Evolutionary conservation across 2,888 invertebrate genomes (phyloP).

Genomic region (Limnephilus auricula): DNA sequence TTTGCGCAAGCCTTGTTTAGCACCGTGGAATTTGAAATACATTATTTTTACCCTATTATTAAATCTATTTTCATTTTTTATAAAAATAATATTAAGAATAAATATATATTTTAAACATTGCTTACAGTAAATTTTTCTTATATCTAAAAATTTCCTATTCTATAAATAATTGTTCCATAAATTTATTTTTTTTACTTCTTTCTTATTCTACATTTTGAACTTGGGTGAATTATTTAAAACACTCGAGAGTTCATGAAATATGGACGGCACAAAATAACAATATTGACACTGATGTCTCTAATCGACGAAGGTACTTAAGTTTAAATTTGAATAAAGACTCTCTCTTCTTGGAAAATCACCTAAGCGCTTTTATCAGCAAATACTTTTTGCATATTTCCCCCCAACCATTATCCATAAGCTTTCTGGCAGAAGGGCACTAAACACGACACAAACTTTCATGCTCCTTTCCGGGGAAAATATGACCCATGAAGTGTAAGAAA

Average conservation of each 20-base stretch:
- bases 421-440: conserved; percentile 21
- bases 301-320: background rate
- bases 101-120: too few relatives aligned
- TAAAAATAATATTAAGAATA: too few relatives aligned
- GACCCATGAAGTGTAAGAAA: conserved; percentile 53
- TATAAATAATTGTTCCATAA: too few relatives aligned
- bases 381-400: conserved; percentile 13
- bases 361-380: background rate
- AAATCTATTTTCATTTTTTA: too few relatives aligned
- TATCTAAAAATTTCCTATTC: too few relatives aligned
- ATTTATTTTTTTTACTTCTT: too few relatives aligned
- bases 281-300: background rate
- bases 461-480: conserved; percentile 50
- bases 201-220: too few relatives aligned
- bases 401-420: conserved; percentile 32
- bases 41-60: too few relatives aligned
- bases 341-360: background rate
- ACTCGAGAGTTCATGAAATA: background rate
- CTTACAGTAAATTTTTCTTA: too few relatives aligned
- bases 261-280: background rate
- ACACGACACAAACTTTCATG: conserved; percentile 57
- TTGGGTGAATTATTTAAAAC: background rate
- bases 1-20: too few relatives aligned
- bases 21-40: too few relatives aligned
- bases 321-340: background rate